Evolutionary conservation across 1,140 invertebrate species (phyloP), one percentile per base, ranked within the genome.

Genomic region (Marisa cornuarietis): DNA sequence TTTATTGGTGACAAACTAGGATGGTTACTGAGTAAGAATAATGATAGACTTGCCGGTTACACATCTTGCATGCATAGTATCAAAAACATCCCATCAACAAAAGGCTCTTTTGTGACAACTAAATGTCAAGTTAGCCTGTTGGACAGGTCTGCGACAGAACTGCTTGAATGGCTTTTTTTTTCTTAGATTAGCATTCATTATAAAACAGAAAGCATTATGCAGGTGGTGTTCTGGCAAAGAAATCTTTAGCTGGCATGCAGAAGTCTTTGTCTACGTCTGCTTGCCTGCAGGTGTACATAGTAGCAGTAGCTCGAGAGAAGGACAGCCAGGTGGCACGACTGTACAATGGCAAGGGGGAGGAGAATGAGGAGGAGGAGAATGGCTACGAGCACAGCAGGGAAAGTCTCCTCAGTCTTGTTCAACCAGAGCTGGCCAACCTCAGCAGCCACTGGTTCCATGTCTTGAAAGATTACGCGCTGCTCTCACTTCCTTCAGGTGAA

Each of bases 401-500:
- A 91, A 93, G 92, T 86, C 91, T 99, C 49, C 88, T 99, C 26
- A 95, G 95, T 83, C 92, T 99, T 22, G 98, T 99, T 0, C 95
- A 98, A 88, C 98, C 98, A 6, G 97, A 99, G 91, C 92, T 99
- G 72, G 92, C 95, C 76, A 95, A 95, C 88, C 92, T 99, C 61
- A 96, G 97, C 79, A 94, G 96, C 82, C 95, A 99, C 90, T 99
- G 98, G 98, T 91, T 99, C 22, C 95, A 96, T 11, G 97, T 97
- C 5, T 92, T 99, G 78, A 95, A 95, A 90, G 98, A 99, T 92
- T 95, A 99, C 89, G 98, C 98, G 6, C 91, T 99, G 62, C 91
- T 99, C 16, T 96, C 97, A 84, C 92, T 99, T 80, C 97, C 98
- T 6, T 93, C 95, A 82, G 95, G 95, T 95, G 91, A 91, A 85